Conservation (phyloP, 2,113 vertebrate species). For the Cebidichthys violaceus region DNA sequence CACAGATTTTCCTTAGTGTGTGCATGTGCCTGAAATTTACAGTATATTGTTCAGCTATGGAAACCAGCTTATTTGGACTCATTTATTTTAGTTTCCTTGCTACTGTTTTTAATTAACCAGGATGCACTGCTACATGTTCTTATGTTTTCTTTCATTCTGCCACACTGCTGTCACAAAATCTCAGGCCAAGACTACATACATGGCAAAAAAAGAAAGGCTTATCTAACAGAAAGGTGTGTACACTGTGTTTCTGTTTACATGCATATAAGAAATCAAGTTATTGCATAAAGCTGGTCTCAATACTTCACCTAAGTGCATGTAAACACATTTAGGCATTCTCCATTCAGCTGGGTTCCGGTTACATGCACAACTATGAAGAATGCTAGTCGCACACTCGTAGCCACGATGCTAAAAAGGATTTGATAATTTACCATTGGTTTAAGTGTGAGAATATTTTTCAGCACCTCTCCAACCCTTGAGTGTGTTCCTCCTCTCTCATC, state of each 20-base stretch:
- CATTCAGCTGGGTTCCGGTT: conserved; percentile 9
- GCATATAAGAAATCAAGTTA: background rate
- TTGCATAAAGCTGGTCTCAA: background rate
- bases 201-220: background rate
- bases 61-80: background rate
- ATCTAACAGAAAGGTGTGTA: background rate
- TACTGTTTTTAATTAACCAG: background rate
- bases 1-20: background rate
- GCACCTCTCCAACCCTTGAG: no score
- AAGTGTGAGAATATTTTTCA: background rate
- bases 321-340: conserved; percentile 19
- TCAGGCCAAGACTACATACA: background rate
- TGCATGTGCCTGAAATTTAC: background rate
- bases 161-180: background rate
- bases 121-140: background rate
- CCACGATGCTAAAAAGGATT: background rate
- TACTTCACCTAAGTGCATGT: background rate
- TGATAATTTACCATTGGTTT: background rate
- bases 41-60: background rate
- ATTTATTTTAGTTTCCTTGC: background rate
- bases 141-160: background rate
- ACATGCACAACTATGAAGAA: conserved; percentile 8
- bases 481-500: background rate
- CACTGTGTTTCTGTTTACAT: background rate
- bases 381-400: background rate